Percentiles rank a stretch among this genome's conserved stretches.
phyloP scores from a whole-genome alignment of 2,113 vertebrate species.

The Cryptoleucopteryx plumbea region DNA sequence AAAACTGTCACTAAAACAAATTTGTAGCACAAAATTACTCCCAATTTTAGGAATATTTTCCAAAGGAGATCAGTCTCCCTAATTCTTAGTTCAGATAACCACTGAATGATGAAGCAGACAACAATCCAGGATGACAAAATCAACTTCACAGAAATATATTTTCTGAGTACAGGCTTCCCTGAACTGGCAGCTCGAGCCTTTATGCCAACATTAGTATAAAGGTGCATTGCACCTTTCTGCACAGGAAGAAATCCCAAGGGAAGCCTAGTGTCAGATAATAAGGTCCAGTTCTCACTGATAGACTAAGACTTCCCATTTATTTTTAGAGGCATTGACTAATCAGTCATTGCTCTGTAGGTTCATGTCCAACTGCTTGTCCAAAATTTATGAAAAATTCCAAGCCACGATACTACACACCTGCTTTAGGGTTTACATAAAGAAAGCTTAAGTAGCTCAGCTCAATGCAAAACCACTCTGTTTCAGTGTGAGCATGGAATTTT shows the following conservation, averaged over 20 bases:
- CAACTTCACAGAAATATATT: background rate
- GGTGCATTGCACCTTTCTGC: background rate
- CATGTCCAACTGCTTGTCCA: background rate
- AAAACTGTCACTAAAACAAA: background rate
- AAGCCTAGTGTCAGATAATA: background rate
- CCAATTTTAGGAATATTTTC: background rate
- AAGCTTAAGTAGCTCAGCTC: background rate
- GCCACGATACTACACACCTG: background rate
- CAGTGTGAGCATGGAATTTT: background rate
- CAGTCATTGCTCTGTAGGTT: background rate
- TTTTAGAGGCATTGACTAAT: background rate
- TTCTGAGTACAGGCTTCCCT: background rate
- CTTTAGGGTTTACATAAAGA: background rate
- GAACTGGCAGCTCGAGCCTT: background rate
- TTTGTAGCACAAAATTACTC: background rate
- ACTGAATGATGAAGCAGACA: background rate
- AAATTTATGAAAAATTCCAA: background rate
- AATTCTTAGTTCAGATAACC: background rate
- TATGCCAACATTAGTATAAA: background rate
- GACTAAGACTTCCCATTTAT: background rate
- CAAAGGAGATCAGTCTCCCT: background rate
- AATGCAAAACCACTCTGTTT: background rate
- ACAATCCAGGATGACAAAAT: background rate
- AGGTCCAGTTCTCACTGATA: background rate
- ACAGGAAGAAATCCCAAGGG: background rate